A percentile compares a stretch with the other conserved stretches of the same genome.
Evolutionary conservation across 2,888 invertebrate genomes (phyloP).

Genomic region (Venusia cambrica): DNA sequence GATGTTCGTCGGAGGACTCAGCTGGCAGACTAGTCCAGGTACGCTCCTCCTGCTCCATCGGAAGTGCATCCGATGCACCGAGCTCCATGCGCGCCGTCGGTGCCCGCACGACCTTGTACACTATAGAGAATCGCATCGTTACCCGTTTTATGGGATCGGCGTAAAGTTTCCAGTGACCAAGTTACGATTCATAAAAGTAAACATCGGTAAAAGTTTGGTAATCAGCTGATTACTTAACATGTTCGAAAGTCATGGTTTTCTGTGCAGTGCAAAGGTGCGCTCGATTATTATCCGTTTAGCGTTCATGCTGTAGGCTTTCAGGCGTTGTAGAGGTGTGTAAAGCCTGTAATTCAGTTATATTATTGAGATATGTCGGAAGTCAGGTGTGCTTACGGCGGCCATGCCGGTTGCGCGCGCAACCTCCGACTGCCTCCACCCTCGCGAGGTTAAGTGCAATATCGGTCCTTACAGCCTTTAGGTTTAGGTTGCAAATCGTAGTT

Average conservation of each 20-base stretch:
- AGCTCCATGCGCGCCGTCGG: slow-evolving; percentile 42
- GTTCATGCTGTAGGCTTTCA: slow-evolving; percentile 39
- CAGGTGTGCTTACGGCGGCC: slow-evolving; percentile 75
- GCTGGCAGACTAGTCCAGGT: slow-evolving; percentile 99
- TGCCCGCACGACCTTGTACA: slow-evolving; percentile 47
- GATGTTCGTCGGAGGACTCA: slow-evolving; percentile 99
- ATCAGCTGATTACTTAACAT: slow-evolving; percentile 72
- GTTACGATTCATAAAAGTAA: slow-evolving; percentile 54
- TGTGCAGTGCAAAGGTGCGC: slow-evolving; percentile 43
- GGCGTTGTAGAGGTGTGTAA: slow-evolving; percentile 43
- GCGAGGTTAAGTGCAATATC: slow-evolving; percentile 54
- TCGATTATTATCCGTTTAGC: slow-evolving; percentile 39
- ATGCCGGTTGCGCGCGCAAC: slow-evolving; percentile 78
- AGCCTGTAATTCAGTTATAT: slow-evolving; percentile 63
- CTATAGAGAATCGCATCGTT: slow-evolving; percentile 42
- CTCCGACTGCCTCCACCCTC: slow-evolving; percentile 55
- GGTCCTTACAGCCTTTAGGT: slow-evolving; percentile 52
- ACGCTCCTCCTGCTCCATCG: slow-evolving; percentile 62
- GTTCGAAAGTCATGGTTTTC: slow-evolving; percentile 49
- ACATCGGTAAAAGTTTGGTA: slow-evolving; percentile 74
- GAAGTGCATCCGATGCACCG: slow-evolving; percentile 61
- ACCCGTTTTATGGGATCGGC: slow-evolving; percentile 43
- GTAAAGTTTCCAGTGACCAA: slow-evolving; percentile 57
- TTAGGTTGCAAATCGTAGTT: slow-evolving; percentile 53
- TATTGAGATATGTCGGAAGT: slow-evolving; percentile 66